Evolutionary conservation across 2,797 vertebrate species (phyloP), one percentile per base, ranked within the genome.

Genomic region (Scyliorhinus canicula): DNA sequence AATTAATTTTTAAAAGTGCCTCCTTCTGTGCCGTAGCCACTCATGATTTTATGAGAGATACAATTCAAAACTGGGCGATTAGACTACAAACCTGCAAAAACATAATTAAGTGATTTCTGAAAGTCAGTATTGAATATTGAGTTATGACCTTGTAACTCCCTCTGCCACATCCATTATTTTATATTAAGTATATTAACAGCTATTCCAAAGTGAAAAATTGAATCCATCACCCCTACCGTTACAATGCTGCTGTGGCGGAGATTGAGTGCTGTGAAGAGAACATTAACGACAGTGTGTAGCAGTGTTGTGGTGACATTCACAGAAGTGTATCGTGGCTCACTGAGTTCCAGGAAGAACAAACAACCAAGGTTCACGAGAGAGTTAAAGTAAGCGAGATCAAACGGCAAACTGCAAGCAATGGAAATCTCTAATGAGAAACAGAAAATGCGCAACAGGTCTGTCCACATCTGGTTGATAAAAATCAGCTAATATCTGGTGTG

Each of bases 301-400:
- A 63, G 55, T 60, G 60, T n/a, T 63, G 57, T 63, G 88, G 88
- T 63, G 88, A 91, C 88, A 91, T 91, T 91, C 88, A 91, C 57
- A 40, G 88, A 91, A 24, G 57, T 91, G n/a, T 40, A 63, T n/a
- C 21, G 88, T 91, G 19, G 60, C 35, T n/a, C 26, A 63, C 88
- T 91, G 88, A 40, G 35, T 91, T 91, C 57, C 88, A 91, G n/a
- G 88, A 91, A 91, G 85, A 88, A 55, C 85, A 91, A n/a, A 63
- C 55, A n/a, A 60, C 4, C 88, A 91, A 57, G 88, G 40, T 91
- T 40, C n/a, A 40, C 88, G 7, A 35, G n/a, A 63, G 57, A 91
- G 57, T 60, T 12, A 3, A 60, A 91, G 40, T 16, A 91, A 91
- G 57, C 40, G n/a, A 91, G 57, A 91, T 24, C 88, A 91, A 91